Evolutionary conservation across 1,140 invertebrate genomes (phyloP).

Genomic region (Pseudomyrmex sp.): DNA sequence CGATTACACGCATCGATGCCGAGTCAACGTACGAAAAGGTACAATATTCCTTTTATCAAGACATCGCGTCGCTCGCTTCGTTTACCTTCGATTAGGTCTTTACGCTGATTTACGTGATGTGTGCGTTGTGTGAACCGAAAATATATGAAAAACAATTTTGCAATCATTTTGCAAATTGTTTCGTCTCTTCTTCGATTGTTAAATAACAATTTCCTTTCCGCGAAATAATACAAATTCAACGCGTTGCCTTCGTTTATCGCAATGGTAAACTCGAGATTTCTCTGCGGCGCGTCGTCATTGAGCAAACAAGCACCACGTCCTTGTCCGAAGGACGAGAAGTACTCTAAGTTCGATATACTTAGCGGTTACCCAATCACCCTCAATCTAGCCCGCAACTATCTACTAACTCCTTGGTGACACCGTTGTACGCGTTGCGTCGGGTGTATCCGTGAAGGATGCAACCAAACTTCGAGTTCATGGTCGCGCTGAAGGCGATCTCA

Average conservation of each 20-base stretch:
- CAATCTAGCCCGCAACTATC: slow-evolving; percentile 73
- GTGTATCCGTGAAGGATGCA: slow-evolving; percentile 42
- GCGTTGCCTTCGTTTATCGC: slow-evolving; percentile 16
- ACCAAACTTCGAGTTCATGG: slow-evolving; percentile 59
- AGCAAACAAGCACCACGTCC: slow-evolving; percentile 71
- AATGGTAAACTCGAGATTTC: slow-evolving; percentile 46
- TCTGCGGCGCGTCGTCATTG: slow-evolving; percentile 61
- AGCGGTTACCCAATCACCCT: slow-evolving; percentile 74
- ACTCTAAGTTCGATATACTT: slow-evolving; percentile 76
- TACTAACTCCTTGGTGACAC: slow-evolving; percentile 70
- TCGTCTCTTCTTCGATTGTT: no score
- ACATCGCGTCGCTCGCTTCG: slow-evolving; percentile 33
- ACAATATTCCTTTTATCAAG: slow-evolving; percentile 50
- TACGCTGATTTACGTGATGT: neutral
- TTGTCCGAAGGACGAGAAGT: slow-evolving; percentile 66
- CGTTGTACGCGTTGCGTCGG: slow-evolving; percentile 40
- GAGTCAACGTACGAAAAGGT: slow-evolving; percentile 56
- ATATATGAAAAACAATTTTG: neutral
- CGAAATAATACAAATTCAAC: slow-evolving; percentile 11
- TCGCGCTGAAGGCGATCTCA: slow-evolving; percentile 45
- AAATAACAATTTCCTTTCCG: neutral
- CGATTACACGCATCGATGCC: slow-evolving; percentile 57
- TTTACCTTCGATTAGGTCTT: slow-evolving; percentile 30
- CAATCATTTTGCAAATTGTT: neutral
- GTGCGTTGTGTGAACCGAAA: neutral